These are phyloP conservation scores for Pelagia noctiluca DNA, from an alignment of 30 jellyfish, hydroid and myxozoan genomes.

Conservation along the genomic window DNA sequence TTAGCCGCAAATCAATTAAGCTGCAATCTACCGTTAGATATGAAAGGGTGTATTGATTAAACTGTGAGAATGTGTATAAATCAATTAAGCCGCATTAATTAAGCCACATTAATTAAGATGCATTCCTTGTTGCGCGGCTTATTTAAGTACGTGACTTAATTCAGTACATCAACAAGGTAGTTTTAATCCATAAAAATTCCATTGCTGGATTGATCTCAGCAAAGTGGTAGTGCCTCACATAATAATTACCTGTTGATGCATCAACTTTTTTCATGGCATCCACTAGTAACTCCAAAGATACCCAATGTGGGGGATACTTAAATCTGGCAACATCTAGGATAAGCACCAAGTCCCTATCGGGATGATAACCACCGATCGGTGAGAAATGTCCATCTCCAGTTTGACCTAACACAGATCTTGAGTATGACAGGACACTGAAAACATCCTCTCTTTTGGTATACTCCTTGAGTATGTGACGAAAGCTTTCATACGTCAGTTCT, in stretches of 20 bases:
- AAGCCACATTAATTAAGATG: background rate
- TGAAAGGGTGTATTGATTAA: too few relatives aligned
- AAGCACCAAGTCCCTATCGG: conserved; percentile 75
- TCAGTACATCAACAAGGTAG: background rate
- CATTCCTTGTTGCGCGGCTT: background rate
- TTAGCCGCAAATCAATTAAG: too few relatives aligned
- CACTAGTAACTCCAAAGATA: conserved; percentile 63
- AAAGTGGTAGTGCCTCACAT: background rate
- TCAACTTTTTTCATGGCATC: conserved; percentile 80
- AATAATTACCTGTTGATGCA: conserved; percentile 79
- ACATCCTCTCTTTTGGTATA: conserved; percentile 51
- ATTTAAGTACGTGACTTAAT: background rate
- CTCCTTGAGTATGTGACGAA: conserved; percentile 62
- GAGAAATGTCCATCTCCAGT: conserved; percentile 95
- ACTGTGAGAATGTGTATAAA: background rate
- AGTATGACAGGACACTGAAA: conserved; percentile 69
- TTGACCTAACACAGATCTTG: conserved; percentile 71
- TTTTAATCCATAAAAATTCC: background rate
- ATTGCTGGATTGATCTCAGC: background rate
- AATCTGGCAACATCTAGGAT: conserved; percentile 87
- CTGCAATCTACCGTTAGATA: too few relatives aligned
- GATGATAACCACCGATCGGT: conserved; percentile 87
- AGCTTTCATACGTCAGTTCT: conserved; percentile 47
- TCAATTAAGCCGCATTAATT: background rate
- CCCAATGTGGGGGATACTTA: conserved; percentile 97